Evolutionary conservation across 2,113 vertebrate genomes (phyloP).

Genomic region (Cyprinodon tularosa): DNA sequence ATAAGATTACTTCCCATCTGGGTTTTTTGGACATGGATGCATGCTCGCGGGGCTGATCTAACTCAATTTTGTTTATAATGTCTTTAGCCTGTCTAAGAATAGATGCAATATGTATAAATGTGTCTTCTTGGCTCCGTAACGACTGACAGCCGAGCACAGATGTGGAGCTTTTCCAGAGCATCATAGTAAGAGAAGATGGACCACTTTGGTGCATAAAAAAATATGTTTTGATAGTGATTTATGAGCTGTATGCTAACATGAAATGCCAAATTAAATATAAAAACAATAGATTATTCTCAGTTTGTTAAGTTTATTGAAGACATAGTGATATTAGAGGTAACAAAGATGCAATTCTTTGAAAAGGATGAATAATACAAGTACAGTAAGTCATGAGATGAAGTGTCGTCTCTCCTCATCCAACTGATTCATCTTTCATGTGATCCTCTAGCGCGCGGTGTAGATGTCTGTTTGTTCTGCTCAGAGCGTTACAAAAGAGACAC

Average conservation of each 20-base stretch:
- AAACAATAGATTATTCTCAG: slow-evolving; percentile 11
- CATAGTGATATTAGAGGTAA: slow-evolving; percentile 17
- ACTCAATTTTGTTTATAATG: slow-evolving; percentile 73
- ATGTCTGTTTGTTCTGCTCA: slow-evolving; percentile 46
- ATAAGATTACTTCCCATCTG: slow-evolving; percentile 66
- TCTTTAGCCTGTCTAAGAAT: slow-evolving; percentile 75
- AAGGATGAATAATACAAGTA: slow-evolving; percentile 42
- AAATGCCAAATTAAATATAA: background rate
- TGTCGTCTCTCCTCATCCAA: slow-evolving; percentile 44
- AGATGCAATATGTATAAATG: slow-evolving; percentile 58
- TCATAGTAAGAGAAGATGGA: slow-evolving; percentile 2
- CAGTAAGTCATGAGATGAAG: slow-evolving; percentile 40
- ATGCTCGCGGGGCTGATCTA: slow-evolving; percentile 68
- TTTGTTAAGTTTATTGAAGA: slow-evolving; percentile 29
- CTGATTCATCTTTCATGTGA: slow-evolving; percentile 57
- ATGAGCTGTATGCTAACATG: background rate
- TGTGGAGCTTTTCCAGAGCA: slow-evolving; percentile 8
- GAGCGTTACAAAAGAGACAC: slow-evolving; percentile 23
- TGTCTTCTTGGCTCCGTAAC: slow-evolving; percentile 52
- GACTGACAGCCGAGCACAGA: slow-evolving; percentile 49
- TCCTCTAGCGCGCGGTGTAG: slow-evolving; percentile 30
- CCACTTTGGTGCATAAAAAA: slow-evolving; percentile 8
- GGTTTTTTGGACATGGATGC: slow-evolving; percentile 66
- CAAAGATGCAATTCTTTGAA: slow-evolving; percentile 31
- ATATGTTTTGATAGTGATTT: background rate